phyloP scores from a whole-genome alignment of 2,113 vertebrate species.

The Pongo abelii region DNA sequence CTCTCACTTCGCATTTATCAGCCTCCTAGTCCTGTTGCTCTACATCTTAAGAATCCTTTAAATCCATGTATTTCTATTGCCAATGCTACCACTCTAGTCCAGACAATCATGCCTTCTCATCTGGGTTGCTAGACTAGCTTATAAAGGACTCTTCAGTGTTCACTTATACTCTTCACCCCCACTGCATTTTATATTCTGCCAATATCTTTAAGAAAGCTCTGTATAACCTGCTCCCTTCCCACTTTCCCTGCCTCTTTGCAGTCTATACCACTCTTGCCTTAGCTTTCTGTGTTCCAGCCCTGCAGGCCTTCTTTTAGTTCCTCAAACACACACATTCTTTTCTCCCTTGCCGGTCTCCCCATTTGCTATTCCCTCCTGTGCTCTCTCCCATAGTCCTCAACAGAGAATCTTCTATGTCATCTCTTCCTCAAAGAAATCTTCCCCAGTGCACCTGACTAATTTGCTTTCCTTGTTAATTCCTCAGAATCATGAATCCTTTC shows the following conservation, averaged over 20 bases:
- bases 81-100: not conserved
- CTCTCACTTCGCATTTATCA: not conserved
- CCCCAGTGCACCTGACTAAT: not conserved
- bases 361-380: not conserved
- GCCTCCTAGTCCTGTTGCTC: not conserved
- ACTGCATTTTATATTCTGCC: not conserved
- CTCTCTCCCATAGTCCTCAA: not conserved
- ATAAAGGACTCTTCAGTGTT: not conserved
- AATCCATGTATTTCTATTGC: not conserved
- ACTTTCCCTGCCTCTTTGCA: not conserved
- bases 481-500: not conserved
- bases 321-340: not conserved
- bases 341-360: not conserved
- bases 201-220: not conserved
- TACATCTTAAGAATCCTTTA: not conserved
- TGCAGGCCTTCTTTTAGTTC: not conserved
- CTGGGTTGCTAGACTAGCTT: not conserved
- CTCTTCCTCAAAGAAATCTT: not conserved
- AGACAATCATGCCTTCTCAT: not conserved
- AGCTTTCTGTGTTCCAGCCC: not conserved
- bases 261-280: not conserved
- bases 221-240: not conserved
- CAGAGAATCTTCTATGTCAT: not conserved
- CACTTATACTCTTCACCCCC: not conserved
- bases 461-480: not conserved